Percentiles rank a stretch among this genome's conserved stretches.
These are phyloP conservation scores for Tortrix viridana DNA, from an alignment of 2,888 invertebrate species.

Conservation along the genomic window DNA sequence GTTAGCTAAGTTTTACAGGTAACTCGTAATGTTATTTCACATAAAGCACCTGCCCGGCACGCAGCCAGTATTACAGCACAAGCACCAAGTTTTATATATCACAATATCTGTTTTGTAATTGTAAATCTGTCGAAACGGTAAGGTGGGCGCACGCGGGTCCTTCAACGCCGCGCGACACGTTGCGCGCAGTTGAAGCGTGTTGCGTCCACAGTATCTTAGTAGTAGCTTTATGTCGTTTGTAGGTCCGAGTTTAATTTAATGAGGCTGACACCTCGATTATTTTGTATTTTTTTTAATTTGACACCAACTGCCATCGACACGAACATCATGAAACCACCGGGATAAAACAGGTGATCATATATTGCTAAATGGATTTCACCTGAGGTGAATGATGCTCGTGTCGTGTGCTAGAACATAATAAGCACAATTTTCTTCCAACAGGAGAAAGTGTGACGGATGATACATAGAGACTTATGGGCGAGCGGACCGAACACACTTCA, in stretches of 20 bases:
- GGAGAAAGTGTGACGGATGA: constrained; percentile 72
- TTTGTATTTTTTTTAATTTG: constrained; percentile 48
- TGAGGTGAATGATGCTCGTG: constrained; percentile 54
- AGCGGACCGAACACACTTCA: constrained; percentile 73
- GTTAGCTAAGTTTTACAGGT: constrained; percentile 69
- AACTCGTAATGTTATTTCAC: constrained; percentile 78
- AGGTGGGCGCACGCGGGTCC: constrained; percentile 60
- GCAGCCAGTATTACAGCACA: constrained; percentile 83
- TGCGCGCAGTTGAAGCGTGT: constrained; percentile 4
- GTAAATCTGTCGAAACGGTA: constrained; percentile 79
- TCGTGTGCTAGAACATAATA: constrained; percentile 59
- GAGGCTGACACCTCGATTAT: constrained; percentile 61
- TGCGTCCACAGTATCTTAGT: constrained; percentile 73
- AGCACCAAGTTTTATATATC: constrained; percentile 80
- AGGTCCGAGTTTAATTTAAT: constrained; percentile 66
- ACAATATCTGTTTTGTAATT: constrained; percentile 83
- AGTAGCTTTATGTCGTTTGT: constrained; percentile 83
- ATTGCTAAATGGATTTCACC: constrained; percentile 9
- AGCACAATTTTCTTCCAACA: constrained; percentile 68
- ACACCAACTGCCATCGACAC: constrained; percentile 56
- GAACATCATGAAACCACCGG: constrained; percentile 48
- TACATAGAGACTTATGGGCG: constrained; percentile 76
- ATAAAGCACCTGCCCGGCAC: constrained; percentile 84
- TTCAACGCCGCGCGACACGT: not conserved
- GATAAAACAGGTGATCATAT: constrained; percentile 43